These are phyloP conservation scores for Capreolus pygargus DNA, from an alignment of 2,113 vertebrate species.

Conservation along the genomic window DNA sequence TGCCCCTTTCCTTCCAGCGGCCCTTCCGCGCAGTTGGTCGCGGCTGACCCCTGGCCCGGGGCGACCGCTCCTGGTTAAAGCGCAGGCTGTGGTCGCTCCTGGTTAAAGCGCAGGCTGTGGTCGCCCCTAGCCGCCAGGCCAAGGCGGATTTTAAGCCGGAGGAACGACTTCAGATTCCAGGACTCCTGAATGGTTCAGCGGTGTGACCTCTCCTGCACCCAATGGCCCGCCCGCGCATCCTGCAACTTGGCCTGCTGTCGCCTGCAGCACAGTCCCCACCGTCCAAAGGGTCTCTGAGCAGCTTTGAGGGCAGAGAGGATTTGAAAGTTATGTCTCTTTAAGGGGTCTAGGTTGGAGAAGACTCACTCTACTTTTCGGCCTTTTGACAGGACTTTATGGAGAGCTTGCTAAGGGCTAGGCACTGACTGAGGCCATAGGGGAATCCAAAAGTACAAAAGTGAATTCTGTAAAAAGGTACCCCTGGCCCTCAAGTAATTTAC, in stretches of 20 bases:
- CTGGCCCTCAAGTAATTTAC: constrained; percentile 48
- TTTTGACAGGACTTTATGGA: not conserved
- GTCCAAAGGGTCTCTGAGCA: not conserved
- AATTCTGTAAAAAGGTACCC: constrained; percentile 8
- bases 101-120: not conserved
- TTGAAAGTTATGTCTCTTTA: constrained; percentile 5
- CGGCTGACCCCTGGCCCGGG: not conserved
- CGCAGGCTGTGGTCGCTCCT: not conserved
- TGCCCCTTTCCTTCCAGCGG: not conserved
- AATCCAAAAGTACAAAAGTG: not conserved
- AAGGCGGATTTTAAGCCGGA: not conserved
- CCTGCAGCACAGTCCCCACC: not conserved
- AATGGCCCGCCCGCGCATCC: not conserved
- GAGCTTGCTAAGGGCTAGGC: not conserved
- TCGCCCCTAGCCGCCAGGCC: not conserved
- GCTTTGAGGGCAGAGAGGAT: not conserved
- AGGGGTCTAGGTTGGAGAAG: not conserved
- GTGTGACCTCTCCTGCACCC: not conserved
- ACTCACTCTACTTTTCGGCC: not conserved
- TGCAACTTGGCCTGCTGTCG: not conserved
- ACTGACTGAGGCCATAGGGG: not conserved
- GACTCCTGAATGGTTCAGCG: not conserved
- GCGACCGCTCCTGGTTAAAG: not conserved
- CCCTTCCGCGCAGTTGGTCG: not conserved
- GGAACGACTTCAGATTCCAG: not conserved